Evolutionary conservation across 2,113 vertebrate genomes (phyloP).

Genomic region (Crotophaga sulcirostris): DNA sequence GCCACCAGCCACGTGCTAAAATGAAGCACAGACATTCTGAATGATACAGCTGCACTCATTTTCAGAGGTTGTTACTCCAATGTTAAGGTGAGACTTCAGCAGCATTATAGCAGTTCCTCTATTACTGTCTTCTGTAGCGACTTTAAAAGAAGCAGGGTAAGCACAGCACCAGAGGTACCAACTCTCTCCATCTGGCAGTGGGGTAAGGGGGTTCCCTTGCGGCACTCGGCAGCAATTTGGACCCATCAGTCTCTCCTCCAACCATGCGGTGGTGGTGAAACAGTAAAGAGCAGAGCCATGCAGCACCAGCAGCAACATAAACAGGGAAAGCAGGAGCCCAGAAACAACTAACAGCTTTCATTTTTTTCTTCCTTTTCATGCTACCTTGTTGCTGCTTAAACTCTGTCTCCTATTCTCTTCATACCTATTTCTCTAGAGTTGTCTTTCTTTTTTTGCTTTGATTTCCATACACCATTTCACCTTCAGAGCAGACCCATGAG

Average conservation of each 20-base stretch:
- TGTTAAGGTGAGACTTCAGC: not conserved
- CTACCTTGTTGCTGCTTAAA: not conserved
- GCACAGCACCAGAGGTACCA: too few species aligned
- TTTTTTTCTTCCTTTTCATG: not conserved
- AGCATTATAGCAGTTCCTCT: not conserved
- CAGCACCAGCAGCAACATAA: not conserved
- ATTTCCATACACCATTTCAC: not conserved
- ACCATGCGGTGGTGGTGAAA: not conserved
- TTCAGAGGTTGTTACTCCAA: not conserved
- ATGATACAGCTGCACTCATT: fast-evolving
- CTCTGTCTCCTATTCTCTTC: not conserved
- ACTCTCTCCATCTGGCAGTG: not conserved
- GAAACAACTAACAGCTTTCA: not conserved
- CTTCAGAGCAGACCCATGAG: not conserved
- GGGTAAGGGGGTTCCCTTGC: not conserved
- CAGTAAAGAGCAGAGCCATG: not conserved
- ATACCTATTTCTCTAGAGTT: not conserved
- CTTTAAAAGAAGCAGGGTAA: not conserved
- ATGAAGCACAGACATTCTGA: not conserved
- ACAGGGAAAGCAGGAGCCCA: not conserved
- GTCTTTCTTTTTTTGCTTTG: not conserved
- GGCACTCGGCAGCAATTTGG: not conserved
- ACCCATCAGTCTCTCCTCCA: not conserved
- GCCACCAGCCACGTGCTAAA: not conserved
- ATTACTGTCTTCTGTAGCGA: fast-evolving